Evolutionary conservation across 2,888 invertebrate genomes (phyloP).

Genomic region (Drosophila cognata): DNA sequence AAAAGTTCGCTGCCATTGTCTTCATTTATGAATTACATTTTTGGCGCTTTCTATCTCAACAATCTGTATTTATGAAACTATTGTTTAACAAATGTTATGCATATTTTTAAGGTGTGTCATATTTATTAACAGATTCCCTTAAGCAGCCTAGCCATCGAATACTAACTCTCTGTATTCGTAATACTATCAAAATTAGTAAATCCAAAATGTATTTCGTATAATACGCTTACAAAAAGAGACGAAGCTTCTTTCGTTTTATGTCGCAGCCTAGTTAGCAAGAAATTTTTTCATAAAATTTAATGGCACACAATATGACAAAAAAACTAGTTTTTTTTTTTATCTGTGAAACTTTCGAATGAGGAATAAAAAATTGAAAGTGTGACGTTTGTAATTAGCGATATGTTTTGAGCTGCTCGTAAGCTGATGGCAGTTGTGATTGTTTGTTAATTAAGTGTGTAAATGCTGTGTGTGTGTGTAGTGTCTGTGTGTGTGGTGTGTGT

Average conservation of each 20-base stretch:
- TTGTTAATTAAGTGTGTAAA: constrained; percentile 1
- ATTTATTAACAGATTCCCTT: neutral
- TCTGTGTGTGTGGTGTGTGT: neutral
- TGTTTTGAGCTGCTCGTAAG: constrained; percentile 20
- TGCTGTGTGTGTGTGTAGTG: constrained; percentile 14
- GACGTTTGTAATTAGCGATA: constrained; percentile 47
- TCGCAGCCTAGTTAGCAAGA: neutral
- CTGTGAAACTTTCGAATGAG: constrained; percentile 41
- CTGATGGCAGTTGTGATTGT: neutral
- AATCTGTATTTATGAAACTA: neutral
- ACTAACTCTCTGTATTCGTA: neutral
- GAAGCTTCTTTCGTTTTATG: neutral
- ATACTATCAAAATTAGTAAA: neutral
- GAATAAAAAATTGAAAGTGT: constrained; percentile 63
- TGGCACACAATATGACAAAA: constrained; percentile 27
- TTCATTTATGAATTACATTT: neutral
- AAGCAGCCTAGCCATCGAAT: neutral
- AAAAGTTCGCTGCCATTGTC: neutral
- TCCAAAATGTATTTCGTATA: neutral
- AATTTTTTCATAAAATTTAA: constrained; percentile 47
- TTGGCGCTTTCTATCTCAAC: neutral
- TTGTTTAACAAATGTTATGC: neutral
- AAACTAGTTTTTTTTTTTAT: constrained; percentile 25
- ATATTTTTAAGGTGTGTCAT: neutral
- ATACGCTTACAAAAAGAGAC: neutral